Evolutionary conservation across 92 coral and sea anemone species (phyloP).

Genomic region (Epizoanthus fatuus): DNA sequence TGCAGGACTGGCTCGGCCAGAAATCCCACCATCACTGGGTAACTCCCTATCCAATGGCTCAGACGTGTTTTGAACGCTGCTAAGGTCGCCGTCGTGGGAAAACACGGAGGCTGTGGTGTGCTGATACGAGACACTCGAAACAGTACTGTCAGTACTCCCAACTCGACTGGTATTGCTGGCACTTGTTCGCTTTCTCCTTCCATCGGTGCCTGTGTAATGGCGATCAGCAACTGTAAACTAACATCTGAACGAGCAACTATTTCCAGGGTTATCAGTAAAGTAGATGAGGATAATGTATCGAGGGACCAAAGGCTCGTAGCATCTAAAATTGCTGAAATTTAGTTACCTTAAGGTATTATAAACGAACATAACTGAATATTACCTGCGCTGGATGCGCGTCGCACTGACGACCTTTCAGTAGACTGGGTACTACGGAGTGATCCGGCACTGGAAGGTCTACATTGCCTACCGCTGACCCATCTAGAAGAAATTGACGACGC

Average conservation of each 20-base stretch:
- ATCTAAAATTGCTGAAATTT: no score
- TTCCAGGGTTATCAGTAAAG: no score
- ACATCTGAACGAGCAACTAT: no score
- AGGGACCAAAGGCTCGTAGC: no score
- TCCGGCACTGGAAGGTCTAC: conserved; percentile 57
- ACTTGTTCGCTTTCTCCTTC: not conserved
- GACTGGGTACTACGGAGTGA: conserved; percentile 13
- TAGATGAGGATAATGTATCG: no score
- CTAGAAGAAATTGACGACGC: conserved; percentile 34
- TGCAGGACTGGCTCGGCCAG: not conserved
- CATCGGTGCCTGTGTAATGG: no score
- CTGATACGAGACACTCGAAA: not conserved
- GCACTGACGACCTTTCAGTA: not conserved
- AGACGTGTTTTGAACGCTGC: conserved; percentile 25
- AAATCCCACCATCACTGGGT: not conserved
- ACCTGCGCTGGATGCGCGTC: conserved; percentile 69
- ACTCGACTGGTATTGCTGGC: not conserved
- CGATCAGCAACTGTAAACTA: no score
- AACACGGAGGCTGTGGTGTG: conserved; percentile 14
- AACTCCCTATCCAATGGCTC: not conserved
- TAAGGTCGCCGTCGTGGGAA: conserved; percentile 13
- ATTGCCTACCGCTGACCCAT: not conserved
- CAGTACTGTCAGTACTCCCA: conserved; percentile 14
- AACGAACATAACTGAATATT: not conserved
- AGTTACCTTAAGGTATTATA: no score